Evolutionary conservation across 2,888 invertebrate species (phyloP).

Genomic region (Ceratothoa steindachneri): DNA sequence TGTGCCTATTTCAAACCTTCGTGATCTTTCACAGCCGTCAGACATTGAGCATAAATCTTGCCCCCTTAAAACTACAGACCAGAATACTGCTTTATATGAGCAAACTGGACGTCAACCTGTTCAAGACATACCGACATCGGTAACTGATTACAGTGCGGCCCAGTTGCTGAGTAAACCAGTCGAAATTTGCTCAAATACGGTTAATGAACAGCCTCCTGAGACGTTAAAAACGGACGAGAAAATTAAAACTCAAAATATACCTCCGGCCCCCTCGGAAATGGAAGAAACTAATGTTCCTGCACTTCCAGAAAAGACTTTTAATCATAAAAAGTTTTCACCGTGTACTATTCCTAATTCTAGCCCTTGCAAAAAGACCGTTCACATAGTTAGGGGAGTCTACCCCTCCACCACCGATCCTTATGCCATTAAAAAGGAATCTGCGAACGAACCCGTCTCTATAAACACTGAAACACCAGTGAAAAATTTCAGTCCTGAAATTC

Average conservation of each 20-base stretch:
- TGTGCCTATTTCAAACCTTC: not conserved
- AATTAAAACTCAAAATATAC: not conserved
- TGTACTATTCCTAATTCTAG: not conserved
- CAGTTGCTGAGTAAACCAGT: not conserved
- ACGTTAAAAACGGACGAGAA: not conserved
- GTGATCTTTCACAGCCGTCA: not conserved
- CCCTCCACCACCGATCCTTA: not conserved
- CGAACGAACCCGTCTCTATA: not conserved
- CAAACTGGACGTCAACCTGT: not conserved
- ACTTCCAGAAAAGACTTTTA: not conserved
- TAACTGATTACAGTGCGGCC: not conserved
- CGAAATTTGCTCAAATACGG: constrained; percentile 1
- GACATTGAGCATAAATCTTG: not conserved
- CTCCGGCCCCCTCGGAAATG: not conserved
- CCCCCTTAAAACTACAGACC: not conserved
- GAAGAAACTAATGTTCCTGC: not conserved
- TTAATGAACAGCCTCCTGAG: not conserved
- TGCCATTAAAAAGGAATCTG: not conserved
- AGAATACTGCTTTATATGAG: not conserved
- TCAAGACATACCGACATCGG: not conserved
- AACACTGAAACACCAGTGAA: not conserved
- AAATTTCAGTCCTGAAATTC: constrained; percentile 4
- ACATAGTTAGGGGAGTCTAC: not conserved
- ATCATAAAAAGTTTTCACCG: constrained; percentile 5
- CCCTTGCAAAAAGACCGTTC: not conserved